A percentile compares a stretch with the other conserved stretches of the same genome.
Evolutionary conservation across 1,140 invertebrate species (phyloP).

Genomic region (Heliconius hewitsoni): DNA sequence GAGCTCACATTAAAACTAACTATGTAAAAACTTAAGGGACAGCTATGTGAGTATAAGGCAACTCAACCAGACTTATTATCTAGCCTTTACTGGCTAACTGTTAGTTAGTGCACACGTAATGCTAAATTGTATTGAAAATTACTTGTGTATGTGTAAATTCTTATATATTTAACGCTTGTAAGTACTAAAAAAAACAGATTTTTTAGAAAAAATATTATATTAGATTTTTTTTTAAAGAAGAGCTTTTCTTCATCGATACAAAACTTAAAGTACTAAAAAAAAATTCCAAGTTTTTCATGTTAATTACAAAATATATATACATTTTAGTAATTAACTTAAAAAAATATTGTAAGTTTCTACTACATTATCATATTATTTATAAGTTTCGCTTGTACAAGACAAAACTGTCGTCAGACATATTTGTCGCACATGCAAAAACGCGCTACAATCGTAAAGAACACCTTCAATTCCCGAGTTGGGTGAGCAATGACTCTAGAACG

Average conservation of each 20-base stretch:
- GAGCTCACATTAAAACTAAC: conserved; percentile 42
- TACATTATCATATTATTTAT: background rate
- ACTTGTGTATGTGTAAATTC: background rate
- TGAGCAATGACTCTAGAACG: conserved; percentile 46
- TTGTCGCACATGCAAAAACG: conserved; percentile 14
- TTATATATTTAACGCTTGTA: background rate
- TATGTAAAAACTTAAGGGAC: conserved; percentile 45
- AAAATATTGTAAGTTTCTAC: background rate
- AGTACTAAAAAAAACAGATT: too few species aligned
- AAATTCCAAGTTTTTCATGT: too few species aligned
- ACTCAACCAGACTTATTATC: conserved; percentile 54
- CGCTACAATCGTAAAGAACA: conserved; percentile 47
- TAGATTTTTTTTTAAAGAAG: too few species aligned
- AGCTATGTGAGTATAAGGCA: conserved; percentile 48
- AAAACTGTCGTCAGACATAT: conserved; percentile 16
- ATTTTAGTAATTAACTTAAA: too few species aligned
- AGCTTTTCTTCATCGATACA: background rate
- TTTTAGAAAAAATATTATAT: too few species aligned
- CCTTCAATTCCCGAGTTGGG: conserved; percentile 49
- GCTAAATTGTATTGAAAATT: conserved; percentile 1
- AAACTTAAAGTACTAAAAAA: background rate
- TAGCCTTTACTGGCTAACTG: conserved; percentile 45
- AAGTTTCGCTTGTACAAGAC: background rate
- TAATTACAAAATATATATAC: too few species aligned
- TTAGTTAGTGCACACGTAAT: conserved; percentile 21